Evolutionary conservation across 2,888 invertebrate species (phyloP).

Genomic region (Andrena bucephala): DNA sequence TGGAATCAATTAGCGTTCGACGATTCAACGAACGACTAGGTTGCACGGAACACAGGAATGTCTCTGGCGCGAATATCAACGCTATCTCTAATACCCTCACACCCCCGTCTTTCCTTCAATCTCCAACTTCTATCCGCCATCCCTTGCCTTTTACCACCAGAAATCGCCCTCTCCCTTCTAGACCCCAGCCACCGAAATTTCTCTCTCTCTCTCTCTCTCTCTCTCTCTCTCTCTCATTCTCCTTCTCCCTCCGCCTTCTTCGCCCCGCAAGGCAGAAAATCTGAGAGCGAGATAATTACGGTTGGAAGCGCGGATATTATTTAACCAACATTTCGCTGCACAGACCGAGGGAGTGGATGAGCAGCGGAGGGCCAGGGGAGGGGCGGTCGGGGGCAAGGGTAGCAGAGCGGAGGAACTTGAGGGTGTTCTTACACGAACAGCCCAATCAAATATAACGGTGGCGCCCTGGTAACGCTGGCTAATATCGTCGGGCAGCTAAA

Average conservation of each 20-base stretch:
- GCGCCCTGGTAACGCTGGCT: constrained; percentile 70
- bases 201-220: constrained; percentile 15
- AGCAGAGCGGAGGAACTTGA: constrained; percentile 64
- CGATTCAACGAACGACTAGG: background rate
- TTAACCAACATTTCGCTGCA: constrained; percentile 82
- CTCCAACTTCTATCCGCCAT: constrained; percentile 66
- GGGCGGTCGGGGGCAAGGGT: constrained; percentile 19
- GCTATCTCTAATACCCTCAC: constrained; percentile 64
- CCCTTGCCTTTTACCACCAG: constrained; percentile 36
- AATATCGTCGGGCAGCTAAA: constrained; percentile 67
- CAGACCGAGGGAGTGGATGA: constrained; percentile 64
- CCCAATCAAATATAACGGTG: constrained; percentile 82
- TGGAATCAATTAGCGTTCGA: constrained; percentile 23
- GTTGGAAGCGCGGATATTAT: constrained; percentile 82
- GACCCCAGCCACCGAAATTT: background rate
- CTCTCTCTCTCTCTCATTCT: constrained; percentile 19
- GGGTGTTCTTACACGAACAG: constrained; percentile 77
- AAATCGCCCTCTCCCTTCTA: constrained; percentile 37
- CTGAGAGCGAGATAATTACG: constrained; percentile 84
- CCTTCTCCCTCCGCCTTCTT: constrained; percentile 51
- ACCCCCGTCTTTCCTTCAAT: constrained; percentile 69
- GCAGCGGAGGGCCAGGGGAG: constrained; percentile 52
- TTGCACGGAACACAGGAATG: constrained; percentile 18
- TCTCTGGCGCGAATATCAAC: constrained; percentile 63
- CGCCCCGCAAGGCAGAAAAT: constrained; percentile 79